These are phyloP conservation scores for Pollenia griseotomentosa DNA, from an alignment of 2,888 invertebrate species.

Conservation along the genomic window DNA sequence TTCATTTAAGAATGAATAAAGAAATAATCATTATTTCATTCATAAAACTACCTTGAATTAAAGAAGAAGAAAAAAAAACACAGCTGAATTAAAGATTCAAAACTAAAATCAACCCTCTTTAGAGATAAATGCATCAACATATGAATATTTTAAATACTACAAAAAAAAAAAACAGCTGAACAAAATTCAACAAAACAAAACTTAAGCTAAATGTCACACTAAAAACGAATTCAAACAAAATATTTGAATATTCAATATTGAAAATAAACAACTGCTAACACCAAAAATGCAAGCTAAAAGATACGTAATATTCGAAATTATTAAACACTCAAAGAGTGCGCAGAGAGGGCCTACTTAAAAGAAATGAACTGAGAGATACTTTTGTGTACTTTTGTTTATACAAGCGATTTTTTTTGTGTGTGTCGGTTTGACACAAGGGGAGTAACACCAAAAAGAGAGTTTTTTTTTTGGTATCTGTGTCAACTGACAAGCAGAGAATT, in stretches of 20 bases:
- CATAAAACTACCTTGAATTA: slow-evolving; percentile 32
- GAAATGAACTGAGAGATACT: neutral
- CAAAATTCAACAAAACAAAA: slow-evolving; percentile 25
- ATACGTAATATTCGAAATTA: neutral
- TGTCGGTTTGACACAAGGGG: slow-evolving; percentile 13
- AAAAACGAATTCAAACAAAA: slow-evolving; percentile 32
- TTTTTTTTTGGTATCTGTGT: neutral
- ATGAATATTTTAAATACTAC: slow-evolving; percentile 11
- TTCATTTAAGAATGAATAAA: neutral
- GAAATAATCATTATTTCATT: slow-evolving; percentile 29
- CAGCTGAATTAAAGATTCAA: neutral
- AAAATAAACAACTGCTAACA: slow-evolving; percentile 32
- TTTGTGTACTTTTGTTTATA: neutral
- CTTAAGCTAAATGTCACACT: slow-evolving; percentile 30
- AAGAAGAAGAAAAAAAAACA: neutral
- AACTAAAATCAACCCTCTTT: slow-evolving; percentile 28
- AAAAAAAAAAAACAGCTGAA: slow-evolving; percentile 17
- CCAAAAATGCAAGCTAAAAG: neutral
- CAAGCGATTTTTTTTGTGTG: neutral
- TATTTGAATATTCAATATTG: slow-evolving; percentile 43
- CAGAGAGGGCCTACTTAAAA: neutral
- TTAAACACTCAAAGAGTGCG: slow-evolving; percentile 5
- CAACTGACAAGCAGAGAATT: slow-evolving; percentile 30
- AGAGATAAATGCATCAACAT: slow-evolving; percentile 13
- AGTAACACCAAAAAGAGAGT: slow-evolving; percentile 38